Evolutionary conservation across 2,797 vertebrate species (phyloP).

Genomic region (Artibeus lituratus): DNA sequence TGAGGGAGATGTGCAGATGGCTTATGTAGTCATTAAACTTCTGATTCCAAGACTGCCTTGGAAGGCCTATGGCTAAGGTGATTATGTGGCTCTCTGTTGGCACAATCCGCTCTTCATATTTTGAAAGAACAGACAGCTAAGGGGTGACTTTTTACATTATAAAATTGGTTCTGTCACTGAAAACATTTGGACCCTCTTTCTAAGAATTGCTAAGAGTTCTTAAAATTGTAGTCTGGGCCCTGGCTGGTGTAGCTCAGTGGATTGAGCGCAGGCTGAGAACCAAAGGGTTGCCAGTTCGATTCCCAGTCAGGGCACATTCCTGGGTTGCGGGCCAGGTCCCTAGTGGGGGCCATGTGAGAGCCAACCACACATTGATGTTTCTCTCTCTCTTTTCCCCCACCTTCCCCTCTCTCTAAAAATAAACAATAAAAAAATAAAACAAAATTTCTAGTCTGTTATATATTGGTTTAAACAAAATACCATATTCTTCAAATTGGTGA

Average conservation of each 20-base stretch:
- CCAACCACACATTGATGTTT: too few relatives aligned
- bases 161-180: background rate
- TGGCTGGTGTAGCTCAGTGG: too few relatives aligned
- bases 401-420: too few relatives aligned
- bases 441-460: background rate
- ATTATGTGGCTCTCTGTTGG: background rate
- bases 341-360: too few relatives aligned
- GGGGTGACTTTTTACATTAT: background rate
- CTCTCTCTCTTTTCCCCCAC: too few relatives aligned
- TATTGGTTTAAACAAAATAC: constrained; percentile 8
- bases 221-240: constrained; percentile 10
- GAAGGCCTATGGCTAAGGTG: background rate
- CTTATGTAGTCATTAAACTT: background rate
- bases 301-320: too few relatives aligned
- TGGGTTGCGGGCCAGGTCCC: too few relatives aligned
- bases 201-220: constrained; percentile 25
- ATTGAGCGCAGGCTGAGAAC: too few relatives aligned
- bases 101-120: background rate
- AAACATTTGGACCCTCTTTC: background rate
- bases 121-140: background rate
- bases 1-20: background rate
- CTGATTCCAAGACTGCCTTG: background rate
- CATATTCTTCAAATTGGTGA: background rate
- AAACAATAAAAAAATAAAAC: too few relatives aligned
- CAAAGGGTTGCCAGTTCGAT: too few relatives aligned